Conservation (phyloP, 2,113 vertebrate genomes). For the Megaceryle torquata region DNA sequence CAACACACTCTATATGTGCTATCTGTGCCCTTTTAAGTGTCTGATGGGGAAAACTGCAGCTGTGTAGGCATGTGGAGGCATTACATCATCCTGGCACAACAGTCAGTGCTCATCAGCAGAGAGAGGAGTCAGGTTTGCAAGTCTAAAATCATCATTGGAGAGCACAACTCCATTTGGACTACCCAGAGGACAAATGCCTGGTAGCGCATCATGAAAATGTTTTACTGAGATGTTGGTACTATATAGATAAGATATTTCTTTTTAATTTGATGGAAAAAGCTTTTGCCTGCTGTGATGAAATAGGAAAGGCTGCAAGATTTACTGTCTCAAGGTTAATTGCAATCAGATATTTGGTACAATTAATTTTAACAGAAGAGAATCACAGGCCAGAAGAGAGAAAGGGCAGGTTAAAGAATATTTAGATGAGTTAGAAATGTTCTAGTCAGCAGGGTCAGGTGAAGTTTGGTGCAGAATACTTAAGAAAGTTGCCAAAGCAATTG, state of each 20-base stretch:
- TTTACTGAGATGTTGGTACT: background rate
- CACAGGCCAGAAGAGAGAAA: background rate
- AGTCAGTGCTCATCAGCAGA: background rate
- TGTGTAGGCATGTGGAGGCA: background rate
- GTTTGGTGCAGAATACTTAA: background rate
- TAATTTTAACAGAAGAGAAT: slow-evolving; percentile 42
- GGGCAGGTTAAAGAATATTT: background rate
- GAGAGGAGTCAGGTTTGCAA: background rate
- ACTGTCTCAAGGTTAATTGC: slow-evolving; percentile 41
- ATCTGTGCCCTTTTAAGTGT: background rate
- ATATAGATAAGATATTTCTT: background rate
- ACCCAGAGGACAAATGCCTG: background rate
- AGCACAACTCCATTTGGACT: background rate
- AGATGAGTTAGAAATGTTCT: slow-evolving; percentile 6
- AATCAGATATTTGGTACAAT: background rate
- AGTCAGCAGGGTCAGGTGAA: slow-evolving; percentile 20
- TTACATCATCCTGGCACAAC: background rate
- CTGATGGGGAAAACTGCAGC: background rate
- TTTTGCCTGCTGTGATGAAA: slow-evolving; percentile 6
- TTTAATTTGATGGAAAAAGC: slow-evolving; percentile 2
- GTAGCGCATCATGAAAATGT: background rate
- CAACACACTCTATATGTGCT: background rate
- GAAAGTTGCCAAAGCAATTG: background rate
- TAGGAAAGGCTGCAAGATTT: slow-evolving; percentile 22
- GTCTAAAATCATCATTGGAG: background rate